Base-by-base conservation (phyloP, 2,888 invertebrate species). In the Anodontia alba region DNA sequence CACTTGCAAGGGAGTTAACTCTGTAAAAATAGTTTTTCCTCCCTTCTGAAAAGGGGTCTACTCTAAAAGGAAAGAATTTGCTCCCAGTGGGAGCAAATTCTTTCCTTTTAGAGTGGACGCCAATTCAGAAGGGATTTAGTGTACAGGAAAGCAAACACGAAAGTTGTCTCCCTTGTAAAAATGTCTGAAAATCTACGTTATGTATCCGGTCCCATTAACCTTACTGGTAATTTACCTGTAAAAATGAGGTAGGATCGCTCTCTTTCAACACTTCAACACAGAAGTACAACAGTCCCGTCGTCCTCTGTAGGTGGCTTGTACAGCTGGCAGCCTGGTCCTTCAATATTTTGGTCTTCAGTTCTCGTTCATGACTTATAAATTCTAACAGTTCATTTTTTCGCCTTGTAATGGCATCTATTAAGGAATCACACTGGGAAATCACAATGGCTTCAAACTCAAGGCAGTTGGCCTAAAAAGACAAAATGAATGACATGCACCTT, bases 221-320 rank as follows among this genome's bases (percentile, higher is more conserved):
- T n/a, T n/a, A n/a, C n/a, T n/a, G n/a, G n/a, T n/a, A n/a, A 46
- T 89, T 80, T 80, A 98, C 98, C 96, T 99, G 99, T 87, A 99
- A 96, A 95, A 99, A 99, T 71, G 99, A 98, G 69, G 98, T 97
- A 93, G 98, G 97, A 94, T 99, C 99, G 43, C 97, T 97, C 95
- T 99, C 99, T 95, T 99, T 99, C 46, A 99, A 96, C 0, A 99
- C 98, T 95, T 99, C 99, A 92, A 99, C 99, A 94, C 99, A 99
- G 95, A 99, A 99, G 94, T 99, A 99, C 90, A 99, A 96, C 57
- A 99, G 96, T 8, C 98, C 98, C 0, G 99, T 99, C 70, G 99
- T 99, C 93, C 97, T 97, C 93, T 98, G 97, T 57, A 99, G 95
- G 93, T 98, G 97, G 77, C 97, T 96, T 23, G 98, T 98, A 94